Evolutionary conservation across 2,797 vertebrate species (phyloP).

Genomic region (Dendrocincla fuliginosa): DNA sequence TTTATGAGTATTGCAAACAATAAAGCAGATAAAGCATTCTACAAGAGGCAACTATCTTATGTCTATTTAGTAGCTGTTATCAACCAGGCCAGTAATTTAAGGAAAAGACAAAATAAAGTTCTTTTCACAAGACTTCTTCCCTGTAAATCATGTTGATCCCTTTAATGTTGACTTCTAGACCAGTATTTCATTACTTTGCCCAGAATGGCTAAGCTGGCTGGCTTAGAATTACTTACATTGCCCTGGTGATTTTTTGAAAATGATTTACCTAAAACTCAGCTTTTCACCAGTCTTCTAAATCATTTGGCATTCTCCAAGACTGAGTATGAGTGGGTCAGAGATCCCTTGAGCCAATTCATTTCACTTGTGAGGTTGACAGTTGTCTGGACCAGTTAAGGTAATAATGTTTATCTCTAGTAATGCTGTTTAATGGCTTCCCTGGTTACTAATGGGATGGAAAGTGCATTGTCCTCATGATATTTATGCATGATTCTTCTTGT

Average conservation of each 20-base stretch:
- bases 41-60: background rate
- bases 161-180: background rate
- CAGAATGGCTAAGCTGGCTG: background rate
- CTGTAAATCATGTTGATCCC: background rate
- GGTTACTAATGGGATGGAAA: conserved; percentile 59
- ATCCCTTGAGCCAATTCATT: background rate
- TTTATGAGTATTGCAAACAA: background rate
- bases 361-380: background rate
- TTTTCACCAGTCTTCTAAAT: background rate
- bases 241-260: background rate
- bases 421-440: conserved; percentile 55
- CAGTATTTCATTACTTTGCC: background rate
- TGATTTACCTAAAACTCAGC: background rate
- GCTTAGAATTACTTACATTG: background rate
- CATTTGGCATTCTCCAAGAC: background rate
- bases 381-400: conserved; percentile 22
- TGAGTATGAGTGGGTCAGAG: background rate
- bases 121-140: background rate
- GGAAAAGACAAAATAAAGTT: background rate
- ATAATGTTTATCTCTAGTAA: conserved; percentile 38
- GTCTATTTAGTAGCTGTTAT: background rate
- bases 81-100: background rate
- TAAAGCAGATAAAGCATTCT: background rate
- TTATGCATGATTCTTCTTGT: background rate
- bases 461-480: background rate